Base-by-base conservation (phyloP, 2,113 vertebrate genomes). In the Camelus bactrianus region DNA sequence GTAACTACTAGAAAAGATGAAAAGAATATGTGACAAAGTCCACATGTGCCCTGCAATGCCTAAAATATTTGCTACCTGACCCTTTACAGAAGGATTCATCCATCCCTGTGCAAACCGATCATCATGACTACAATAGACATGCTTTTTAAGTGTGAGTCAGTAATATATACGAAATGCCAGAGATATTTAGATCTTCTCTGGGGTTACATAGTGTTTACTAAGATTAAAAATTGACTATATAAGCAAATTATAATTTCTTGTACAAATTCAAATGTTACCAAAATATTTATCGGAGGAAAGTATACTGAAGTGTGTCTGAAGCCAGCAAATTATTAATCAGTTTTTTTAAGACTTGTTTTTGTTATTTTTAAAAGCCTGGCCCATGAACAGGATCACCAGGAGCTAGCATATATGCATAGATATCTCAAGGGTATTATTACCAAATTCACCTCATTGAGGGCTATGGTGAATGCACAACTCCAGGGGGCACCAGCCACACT, bases 171-270 rank as follows among this genome's bases (percentile, higher is more conserved):
- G 48, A 64, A 93, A 83, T 92, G 38, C 1, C 32, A 87, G 30
- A n/a, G 46, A 42, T 91, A 93, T 89, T 94, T 91, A 92, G 62
- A 85, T 93, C 94, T 94, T 97, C 73, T 93, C n/a, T 92, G 28
- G 75, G 13, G 17, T 69, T 76, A 89, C 24, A 46, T 12, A 91
- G 77, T 85, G 96, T 96, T 95, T 93, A 95, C 90, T 84, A 90
- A 96, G 90, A 93, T 93, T 96, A 95, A 96, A 97, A 93, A 86
- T 81, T 83, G 89, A 97, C 93, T 62, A 58, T n/a, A 88, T 96
- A 93, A 96, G 56, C 42, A 81, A 93, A 93, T 95, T 89, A 89
- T 4, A 91, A 87, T 97, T 92, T 92, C 46, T 89, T 46, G 5
- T 76, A 17, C 32, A 85, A 91, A 48, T 97, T 95, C 67, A 96